phyloP scores from a whole-genome alignment of 2,797 vertebrate species.

The Protonibea diacanthus region DNA sequence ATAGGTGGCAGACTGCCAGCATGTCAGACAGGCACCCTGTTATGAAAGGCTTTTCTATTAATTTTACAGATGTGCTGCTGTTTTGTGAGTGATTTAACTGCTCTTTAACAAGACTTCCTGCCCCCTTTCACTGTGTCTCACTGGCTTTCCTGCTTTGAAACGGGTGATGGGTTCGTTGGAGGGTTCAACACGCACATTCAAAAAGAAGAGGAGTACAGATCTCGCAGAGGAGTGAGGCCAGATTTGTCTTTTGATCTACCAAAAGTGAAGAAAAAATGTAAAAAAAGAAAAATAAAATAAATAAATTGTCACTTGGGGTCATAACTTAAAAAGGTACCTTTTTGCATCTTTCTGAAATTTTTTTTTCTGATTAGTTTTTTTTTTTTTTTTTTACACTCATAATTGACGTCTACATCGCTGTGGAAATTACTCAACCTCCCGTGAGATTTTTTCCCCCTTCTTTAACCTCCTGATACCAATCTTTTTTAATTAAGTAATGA shows the following conservation, averaged over 20 bases:
- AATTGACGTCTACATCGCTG: slow-evolving; percentile 70
- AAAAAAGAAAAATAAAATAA: neutral
- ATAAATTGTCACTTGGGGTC: neutral
- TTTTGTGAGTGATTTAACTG: slow-evolving; percentile 74
- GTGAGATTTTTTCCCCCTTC: slow-evolving; percentile 49
- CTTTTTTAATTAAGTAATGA: slow-evolving; percentile 83
- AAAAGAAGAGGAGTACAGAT: slow-evolving; percentile 12
- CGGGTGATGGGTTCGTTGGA: slow-evolving; percentile 50
- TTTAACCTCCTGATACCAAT: slow-evolving; percentile 75
- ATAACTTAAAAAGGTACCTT: slow-evolving; percentile 6
- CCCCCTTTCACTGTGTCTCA: slow-evolving; percentile 16
- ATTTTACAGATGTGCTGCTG: slow-evolving; percentile 80
- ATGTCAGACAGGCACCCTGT: slow-evolving; percentile 71
- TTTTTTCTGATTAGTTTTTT: slow-evolving; percentile 18
- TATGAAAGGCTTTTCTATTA: slow-evolving; percentile 79
- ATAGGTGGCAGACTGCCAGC: slow-evolving; percentile 73
- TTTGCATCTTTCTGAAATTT: slow-evolving; percentile 15
- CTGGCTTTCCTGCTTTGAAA: slow-evolving; percentile 27
- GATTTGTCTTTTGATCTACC: slow-evolving; percentile 30
- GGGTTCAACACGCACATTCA: slow-evolving; percentile 5
- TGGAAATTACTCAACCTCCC: slow-evolving; percentile 72
- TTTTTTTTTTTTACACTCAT: slow-evolving; percentile 66
- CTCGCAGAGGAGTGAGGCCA: slow-evolving; percentile 13
- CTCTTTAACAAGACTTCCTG: slow-evolving; percentile 59
- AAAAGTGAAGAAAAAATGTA: neutral